phyloP scores from a whole-genome alignment of 1,140 invertebrate genomes.

The Drosophila mojavensis region DNA sequence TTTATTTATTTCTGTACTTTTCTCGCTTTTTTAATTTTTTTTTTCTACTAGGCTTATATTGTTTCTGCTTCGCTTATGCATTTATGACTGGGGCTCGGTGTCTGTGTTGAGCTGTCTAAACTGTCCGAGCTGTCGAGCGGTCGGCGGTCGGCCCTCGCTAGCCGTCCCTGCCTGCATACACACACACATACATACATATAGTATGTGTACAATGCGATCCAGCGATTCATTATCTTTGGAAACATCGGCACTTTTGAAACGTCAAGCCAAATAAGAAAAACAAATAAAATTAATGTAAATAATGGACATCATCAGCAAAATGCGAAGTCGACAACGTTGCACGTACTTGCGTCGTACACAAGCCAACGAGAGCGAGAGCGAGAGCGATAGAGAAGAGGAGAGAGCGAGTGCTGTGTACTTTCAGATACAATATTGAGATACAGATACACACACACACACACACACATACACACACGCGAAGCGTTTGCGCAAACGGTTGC shows the following conservation, averaged over 20 bases:
- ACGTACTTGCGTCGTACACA: slow-evolving; percentile 23
- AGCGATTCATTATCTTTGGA: slow-evolving; percentile 79
- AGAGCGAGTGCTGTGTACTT: slow-evolving; percentile 37
- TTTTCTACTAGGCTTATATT: slow-evolving; percentile 33
- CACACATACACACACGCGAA: slow-evolving; percentile 10
- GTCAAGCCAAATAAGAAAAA: slow-evolving; percentile 82
- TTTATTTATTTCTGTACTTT: slow-evolving; percentile 20
- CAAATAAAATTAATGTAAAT: slow-evolving; percentile 83
- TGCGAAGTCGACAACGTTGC: slow-evolving; percentile 64
- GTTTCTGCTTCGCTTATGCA: slow-evolving; percentile 51
- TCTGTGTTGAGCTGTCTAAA: slow-evolving; percentile 36
- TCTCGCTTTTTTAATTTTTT: not conserved
- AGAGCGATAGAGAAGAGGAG: slow-evolving; percentile 7
- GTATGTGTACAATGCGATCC: slow-evolving; percentile 51
- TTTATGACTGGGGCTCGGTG: slow-evolving; percentile 43
- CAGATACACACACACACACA: slow-evolving; percentile 33
- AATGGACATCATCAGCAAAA: slow-evolving; percentile 80
- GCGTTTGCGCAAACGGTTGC: slow-evolving; percentile 77
- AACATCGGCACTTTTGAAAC: slow-evolving; percentile 83
- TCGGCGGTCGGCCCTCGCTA: not conserved
- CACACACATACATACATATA: not conserved
- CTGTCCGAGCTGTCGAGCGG: slow-evolving; percentile 28
- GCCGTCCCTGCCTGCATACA: not conserved
- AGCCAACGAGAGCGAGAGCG: not conserved
- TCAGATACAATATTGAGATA: slow-evolving; percentile 43